phyloP scores from a whole-genome alignment of 2,113 vertebrate genomes.

The Melanostigma gelatinosum region DNA sequence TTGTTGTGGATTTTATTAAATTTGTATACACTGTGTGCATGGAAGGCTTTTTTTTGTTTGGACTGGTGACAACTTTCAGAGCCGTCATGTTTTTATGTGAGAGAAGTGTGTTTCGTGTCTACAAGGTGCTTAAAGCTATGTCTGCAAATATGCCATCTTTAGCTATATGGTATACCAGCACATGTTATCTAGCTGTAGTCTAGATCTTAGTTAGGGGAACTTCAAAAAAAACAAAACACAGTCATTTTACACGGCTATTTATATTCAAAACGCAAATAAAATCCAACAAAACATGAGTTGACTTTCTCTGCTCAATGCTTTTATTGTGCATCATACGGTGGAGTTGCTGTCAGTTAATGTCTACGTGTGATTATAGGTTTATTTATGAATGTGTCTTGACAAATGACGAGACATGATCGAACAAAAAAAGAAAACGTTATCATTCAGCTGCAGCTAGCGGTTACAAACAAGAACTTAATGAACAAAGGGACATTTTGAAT shows the following conservation, averaged over 20 bases:
- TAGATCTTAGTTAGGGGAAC: conserved; percentile 37
- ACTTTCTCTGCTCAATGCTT: conserved; percentile 60
- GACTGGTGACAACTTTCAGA: conserved; percentile 86
- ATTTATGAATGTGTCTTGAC: conserved; percentile 53
- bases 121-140: conserved; percentile 57
- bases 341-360: conserved; percentile 38
- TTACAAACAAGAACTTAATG: conserved; percentile 47
- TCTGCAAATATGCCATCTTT: conserved; percentile 55
- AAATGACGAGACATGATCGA: conserved; percentile 33
- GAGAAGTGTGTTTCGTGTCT: conserved; percentile 58
- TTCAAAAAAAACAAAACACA: conserved; percentile 36
- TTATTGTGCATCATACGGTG: conserved; percentile 29
- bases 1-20: conserved; percentile 99
- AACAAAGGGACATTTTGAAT: conserved; percentile 68
- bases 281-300: conserved; percentile 57
- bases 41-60: conserved; percentile 94
- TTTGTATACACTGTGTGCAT: conserved; percentile 99
- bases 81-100: conserved; percentile 87
- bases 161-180: conserved; percentile 58
- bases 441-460: conserved; percentile 26
- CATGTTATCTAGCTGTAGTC: conserved; percentile 45
- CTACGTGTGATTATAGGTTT: conserved; percentile 48
- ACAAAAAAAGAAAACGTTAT: conserved; percentile 4
- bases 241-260: conserved; percentile 60
- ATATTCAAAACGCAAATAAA: conserved; percentile 69